phyloP scores from a whole-genome alignment of 2,113 vertebrate genomes.

The Nycticryphes semicollaris region DNA sequence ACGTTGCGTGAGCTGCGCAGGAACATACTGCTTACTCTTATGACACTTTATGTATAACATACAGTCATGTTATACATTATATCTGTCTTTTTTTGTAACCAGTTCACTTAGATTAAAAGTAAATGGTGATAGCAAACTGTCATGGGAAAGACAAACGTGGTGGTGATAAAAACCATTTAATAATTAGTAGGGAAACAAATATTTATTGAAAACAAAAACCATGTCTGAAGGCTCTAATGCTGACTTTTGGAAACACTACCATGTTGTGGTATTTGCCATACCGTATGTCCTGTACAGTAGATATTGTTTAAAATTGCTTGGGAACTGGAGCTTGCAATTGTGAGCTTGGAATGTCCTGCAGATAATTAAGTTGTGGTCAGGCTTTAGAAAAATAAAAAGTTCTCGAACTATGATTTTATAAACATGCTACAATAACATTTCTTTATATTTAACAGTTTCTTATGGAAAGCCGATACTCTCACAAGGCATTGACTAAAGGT shows the following conservation, averaged over 20 bases:
- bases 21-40: background rate
- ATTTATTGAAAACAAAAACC: slow-evolving; percentile 77
- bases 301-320: slow-evolving; percentile 84
- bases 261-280: slow-evolving; percentile 77
- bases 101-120: slow-evolving; percentile 52
- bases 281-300: slow-evolving; percentile 78
- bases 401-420: slow-evolving; percentile 93
- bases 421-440: slow-evolving; percentile 99
- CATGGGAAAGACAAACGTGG: slow-evolving; percentile 55
- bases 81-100: slow-evolving; percentile 6
- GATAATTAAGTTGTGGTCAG: slow-evolving; percentile 91
- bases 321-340: slow-evolving; percentile 88
- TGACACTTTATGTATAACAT: background rate
- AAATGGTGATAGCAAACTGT: slow-evolving; percentile 53
- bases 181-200: slow-evolving; percentile 75
- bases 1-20: background rate
- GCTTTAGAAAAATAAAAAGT: slow-evolving; percentile 85
- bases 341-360: slow-evolving; percentile 91
- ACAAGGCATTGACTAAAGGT: slow-evolving; percentile 96
- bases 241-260: slow-evolving; percentile 81
- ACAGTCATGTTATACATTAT: background rate
- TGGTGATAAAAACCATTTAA: slow-evolving; percentile 76
- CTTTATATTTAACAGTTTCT: slow-evolving; percentile 96
- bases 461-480: slow-evolving; percentile 95
- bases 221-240: slow-evolving; percentile 72